Conservation (phyloP, 1,140 invertebrate genomes). For the Portunus trituberculatus region DNA sequence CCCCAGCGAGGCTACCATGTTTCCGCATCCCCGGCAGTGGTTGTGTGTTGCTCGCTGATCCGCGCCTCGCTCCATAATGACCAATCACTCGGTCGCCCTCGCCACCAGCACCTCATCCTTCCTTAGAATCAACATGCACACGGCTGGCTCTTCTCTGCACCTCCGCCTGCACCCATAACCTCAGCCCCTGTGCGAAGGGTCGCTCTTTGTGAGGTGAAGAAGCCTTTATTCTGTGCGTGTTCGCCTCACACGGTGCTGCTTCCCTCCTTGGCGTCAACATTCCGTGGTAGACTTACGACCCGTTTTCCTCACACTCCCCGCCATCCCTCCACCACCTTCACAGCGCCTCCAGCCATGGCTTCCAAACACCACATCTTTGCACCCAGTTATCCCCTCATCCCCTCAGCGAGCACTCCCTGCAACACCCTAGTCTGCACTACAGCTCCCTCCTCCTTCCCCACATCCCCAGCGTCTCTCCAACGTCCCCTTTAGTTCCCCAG, state of each 20-base stretch:
- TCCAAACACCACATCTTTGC: not conserved
- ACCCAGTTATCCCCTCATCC: not conserved
- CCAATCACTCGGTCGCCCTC: not conserved
- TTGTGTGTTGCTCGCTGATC: not conserved
- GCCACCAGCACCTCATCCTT: not conserved
- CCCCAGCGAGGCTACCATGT: not conserved
- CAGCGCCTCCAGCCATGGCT: not conserved
- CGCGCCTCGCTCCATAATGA: not conserved
- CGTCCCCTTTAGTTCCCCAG: conserved; percentile 31
- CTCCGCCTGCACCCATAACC: not conserved
- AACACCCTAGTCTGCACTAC: not conserved
- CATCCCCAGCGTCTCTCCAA: conserved; percentile 4
- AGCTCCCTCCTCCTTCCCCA: not conserved
- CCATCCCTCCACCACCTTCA: not conserved
- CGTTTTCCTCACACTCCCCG: not conserved
- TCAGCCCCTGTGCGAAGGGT: not conserved
- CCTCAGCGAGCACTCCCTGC: not conserved
- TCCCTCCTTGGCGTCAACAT: conserved; percentile 1
- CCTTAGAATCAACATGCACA: not conserved
- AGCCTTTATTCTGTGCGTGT: not conserved
- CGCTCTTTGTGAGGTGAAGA: conserved; percentile 18
- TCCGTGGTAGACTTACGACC: conserved; percentile 1
- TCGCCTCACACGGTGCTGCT: not conserved
- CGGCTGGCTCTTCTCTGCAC: not conserved
- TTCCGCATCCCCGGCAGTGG: not conserved